A percentile compares a stretch with the other conserved stretches of the same genome.
Evolutionary conservation across 2,797 vertebrate genomes (phyloP).

Genomic region (Falco concolor): DNA sequence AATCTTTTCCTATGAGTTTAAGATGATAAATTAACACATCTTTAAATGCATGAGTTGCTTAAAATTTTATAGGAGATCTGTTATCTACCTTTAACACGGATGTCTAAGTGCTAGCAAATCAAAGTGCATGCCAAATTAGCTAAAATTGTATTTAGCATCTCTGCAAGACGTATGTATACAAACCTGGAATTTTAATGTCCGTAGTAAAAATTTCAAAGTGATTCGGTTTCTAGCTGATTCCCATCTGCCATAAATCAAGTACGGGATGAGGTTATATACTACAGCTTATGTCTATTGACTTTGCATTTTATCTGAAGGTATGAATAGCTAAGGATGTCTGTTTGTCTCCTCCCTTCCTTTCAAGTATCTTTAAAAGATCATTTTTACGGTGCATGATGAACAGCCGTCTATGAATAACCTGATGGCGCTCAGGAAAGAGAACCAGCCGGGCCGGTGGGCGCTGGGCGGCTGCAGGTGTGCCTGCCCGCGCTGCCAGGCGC

Average conservation of each 20-base stretch:
- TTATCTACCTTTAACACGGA: constrained; percentile 2
- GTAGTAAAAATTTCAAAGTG: constrained; percentile 75
- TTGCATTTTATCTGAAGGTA: constrained; percentile 83
- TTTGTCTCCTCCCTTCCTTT: constrained; percentile 73
- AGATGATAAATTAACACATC: constrained; percentile 16
- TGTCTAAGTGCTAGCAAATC: constrained; percentile 17
- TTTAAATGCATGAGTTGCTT: not conserved
- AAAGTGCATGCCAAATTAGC: constrained; percentile 37
- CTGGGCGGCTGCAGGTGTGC: not conserved
- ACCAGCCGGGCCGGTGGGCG: not conserved
- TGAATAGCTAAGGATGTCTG: constrained; percentile 71
- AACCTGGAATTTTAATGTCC: constrained; percentile 77
- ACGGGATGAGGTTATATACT: constrained; percentile 82
- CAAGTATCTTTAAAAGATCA: constrained; percentile 75
- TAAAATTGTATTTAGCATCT: constrained; percentile 58
- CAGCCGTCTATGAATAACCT: constrained; percentile 64
- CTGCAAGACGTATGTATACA: constrained; percentile 46
- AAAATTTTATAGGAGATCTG: constrained; percentile 18
- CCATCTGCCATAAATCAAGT: constrained; percentile 88
- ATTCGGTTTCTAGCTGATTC: constrained; percentile 80
- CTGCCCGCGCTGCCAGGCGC: too few relatives aligned
- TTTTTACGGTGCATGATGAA: constrained; percentile 78
- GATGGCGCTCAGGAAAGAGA: constrained; percentile 50
- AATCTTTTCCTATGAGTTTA: not conserved
- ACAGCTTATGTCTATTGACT: constrained; percentile 79